Percentiles rank a stretch among this genome's conserved stretches.
phyloP scores from a whole-genome alignment of 2,888 invertebrate species.

The Cerceris rybyensis region DNA sequence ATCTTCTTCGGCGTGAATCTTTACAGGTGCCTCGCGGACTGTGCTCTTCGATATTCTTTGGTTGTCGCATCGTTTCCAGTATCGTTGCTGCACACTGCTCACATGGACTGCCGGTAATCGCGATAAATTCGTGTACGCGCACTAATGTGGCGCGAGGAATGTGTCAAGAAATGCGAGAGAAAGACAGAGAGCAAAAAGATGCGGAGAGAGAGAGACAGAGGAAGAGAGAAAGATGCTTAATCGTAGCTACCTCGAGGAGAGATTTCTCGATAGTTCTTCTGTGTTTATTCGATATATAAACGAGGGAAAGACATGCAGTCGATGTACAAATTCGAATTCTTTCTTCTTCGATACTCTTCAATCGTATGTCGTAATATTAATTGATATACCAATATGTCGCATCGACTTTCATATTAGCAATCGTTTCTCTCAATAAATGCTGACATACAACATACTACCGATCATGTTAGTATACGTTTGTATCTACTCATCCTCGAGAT shows the following conservation, averaged over 20 bases:
- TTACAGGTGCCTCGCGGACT: constrained; percentile 8
- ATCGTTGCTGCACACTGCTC: constrained; percentile 26
- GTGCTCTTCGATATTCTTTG: constrained; percentile 30
- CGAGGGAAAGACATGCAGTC: too few relatives aligned
- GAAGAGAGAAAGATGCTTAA: constrained; percentile 34
- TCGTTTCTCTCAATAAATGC: too few relatives aligned
- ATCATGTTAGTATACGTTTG: neutral
- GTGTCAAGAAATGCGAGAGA: constrained; percentile 46
- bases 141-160: constrained; percentile 53
- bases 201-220: constrained; percentile 8
- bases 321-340: too few relatives aligned
- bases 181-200: constrained; percentile 7
- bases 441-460: too few relatives aligned
- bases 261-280: neutral
- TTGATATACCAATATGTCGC: too few relatives aligned
- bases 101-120: constrained; percentile 27
- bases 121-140: constrained; percentile 51
- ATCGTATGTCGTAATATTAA: too few relatives aligned
- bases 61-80: constrained; percentile 30
- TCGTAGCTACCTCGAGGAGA: constrained; percentile 14
- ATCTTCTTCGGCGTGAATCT: constrained; percentile 22
- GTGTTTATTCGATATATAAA: neutral
- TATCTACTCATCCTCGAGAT: constrained; percentile 23
- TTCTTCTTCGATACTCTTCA: too few relatives aligned
- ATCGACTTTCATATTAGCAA: too few relatives aligned